Evolutionary conservation across 2,797 vertebrate species (phyloP), one percentile per base, ranked within the genome.

Genomic region (Myotis vivesi): DNA sequence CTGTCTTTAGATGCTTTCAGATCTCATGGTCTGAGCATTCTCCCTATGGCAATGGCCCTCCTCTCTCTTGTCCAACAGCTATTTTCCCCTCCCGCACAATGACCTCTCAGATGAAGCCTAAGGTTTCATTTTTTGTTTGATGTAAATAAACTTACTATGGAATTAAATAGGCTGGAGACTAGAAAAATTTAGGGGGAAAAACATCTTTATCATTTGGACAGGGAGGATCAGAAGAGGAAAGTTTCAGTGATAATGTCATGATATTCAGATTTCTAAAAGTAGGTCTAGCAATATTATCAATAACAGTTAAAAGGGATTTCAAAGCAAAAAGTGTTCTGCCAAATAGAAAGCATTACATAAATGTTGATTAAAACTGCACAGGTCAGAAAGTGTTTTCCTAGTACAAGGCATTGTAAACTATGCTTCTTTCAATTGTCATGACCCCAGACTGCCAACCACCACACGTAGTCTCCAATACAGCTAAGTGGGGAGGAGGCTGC

Each of bases 31-130:
- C 38, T 46, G 12, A 15, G 20, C 12, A 17, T 41, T 68, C 36
- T 51, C 16, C 33, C 5, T 16, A 4, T 2, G 8, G 0, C 1
- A 53, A 28, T 1, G 28, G 1, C 11, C 9, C 13, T 71, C 19
- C 11, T 53, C 22, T 44, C 25, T 13, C 55, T 28, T 28, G 2
- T 36, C 16, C 55, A 41, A 55, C 1, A 57, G 33, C 15, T 55
- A 46, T 12, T 19, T 15, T 17, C 28, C 20, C 4, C 13, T 11
- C 3, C 81, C 23, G 51, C n/a, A 3, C 12, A 68, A 33, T 10
- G 30, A 44, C 36, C 9, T 86, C 28, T 79, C 30, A 30, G 20
- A 46, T 28, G 9, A 57, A 68, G 1, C 64, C 8, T 55, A 36
- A 36, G 22, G 1, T 25, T 69, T 41, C 66, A 0, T 38, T 62